These are phyloP conservation scores for Bombycilla garrulus DNA, from an alignment of 2,113 vertebrate species.

Conservation along the genomic window DNA sequence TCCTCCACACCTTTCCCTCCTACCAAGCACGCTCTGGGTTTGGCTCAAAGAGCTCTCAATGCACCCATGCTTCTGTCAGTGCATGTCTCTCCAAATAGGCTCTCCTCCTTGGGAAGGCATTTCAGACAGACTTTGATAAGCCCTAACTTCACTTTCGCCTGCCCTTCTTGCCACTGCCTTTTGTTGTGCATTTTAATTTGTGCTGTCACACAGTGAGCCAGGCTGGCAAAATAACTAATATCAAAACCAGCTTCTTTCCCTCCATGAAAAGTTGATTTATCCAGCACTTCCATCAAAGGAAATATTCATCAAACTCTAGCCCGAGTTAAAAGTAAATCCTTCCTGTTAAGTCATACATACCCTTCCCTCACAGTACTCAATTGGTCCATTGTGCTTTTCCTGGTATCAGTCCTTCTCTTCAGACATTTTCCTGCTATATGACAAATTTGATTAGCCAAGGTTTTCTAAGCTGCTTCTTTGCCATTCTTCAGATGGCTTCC, in stretches of 20 bases:
- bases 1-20: neutral
- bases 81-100: neutral
- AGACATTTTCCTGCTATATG: neutral
- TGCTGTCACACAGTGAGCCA: neutral
- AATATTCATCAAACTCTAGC: neutral
- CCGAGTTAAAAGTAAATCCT: neutral
- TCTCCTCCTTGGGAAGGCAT: neutral
- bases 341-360: neutral
- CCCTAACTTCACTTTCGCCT: neutral
- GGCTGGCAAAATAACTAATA: neutral
- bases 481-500: neutral
- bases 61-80: fast-evolving
- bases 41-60: neutral
- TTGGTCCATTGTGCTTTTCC: neutral
- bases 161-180: neutral
- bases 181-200: neutral
- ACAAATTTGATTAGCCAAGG: neutral
- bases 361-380: neutral
- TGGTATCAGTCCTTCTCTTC: neutral
- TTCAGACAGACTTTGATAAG: neutral
- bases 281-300: neutral
- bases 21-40: neutral
- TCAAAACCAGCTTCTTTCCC: neutral
- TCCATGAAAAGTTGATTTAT: neutral
- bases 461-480: neutral